A percentile compares a stretch with the other conserved stretches of the same genome.
Conservation (phyloP, 2,888 invertebrate species). For the Cynaeus angustus region DNA sequence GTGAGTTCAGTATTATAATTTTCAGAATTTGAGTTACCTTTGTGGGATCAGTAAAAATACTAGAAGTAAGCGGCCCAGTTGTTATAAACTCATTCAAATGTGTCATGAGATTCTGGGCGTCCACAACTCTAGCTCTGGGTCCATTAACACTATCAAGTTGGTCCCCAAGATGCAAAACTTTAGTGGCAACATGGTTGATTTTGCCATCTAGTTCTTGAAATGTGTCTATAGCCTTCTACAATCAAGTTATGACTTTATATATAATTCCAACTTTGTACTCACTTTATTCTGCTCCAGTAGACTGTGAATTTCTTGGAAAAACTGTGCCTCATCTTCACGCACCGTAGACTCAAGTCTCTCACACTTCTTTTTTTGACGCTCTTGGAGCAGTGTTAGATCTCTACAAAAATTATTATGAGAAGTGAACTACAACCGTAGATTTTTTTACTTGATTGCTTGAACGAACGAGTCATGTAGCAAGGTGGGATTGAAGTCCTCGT, state of each 20-base stretch:
- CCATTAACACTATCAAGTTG: conserved; percentile 97
- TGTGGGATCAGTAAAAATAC: conserved; percentile 89
- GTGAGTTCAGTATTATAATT: neutral
- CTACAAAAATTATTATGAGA: too few relatives aligned
- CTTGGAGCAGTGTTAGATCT: conserved; percentile 82
- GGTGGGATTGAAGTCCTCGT: conserved; percentile 88
- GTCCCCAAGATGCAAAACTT: conserved; percentile 98
- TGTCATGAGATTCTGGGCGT: conserved; percentile 93
- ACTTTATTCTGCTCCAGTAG: conserved; percentile 91
- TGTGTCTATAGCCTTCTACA: conserved; percentile 85
- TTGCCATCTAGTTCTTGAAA: conserved; percentile 96
- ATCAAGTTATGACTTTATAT: conserved; percentile 5
- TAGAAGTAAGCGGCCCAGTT: conserved; percentile 87
- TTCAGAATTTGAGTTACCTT: conserved; percentile 73
- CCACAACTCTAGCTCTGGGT: conserved; percentile 94
- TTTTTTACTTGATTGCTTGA: conserved; percentile 86
- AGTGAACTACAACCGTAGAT: too few relatives aligned
- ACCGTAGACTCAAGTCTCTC: conserved; percentile 86
- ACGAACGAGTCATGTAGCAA: conserved; percentile 93
- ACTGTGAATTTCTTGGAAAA: conserved; percentile 86
- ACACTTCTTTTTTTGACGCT: conserved; percentile 90
- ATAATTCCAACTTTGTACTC: conserved; percentile 47
- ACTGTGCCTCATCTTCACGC: conserved; percentile 89
- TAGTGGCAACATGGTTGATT: conserved; percentile 97
- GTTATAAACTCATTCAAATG: conserved; percentile 94